Evolutionary conservation across 2,888 invertebrate genomes (phyloP).

Genomic region (Melitaea athalia): DNA sequence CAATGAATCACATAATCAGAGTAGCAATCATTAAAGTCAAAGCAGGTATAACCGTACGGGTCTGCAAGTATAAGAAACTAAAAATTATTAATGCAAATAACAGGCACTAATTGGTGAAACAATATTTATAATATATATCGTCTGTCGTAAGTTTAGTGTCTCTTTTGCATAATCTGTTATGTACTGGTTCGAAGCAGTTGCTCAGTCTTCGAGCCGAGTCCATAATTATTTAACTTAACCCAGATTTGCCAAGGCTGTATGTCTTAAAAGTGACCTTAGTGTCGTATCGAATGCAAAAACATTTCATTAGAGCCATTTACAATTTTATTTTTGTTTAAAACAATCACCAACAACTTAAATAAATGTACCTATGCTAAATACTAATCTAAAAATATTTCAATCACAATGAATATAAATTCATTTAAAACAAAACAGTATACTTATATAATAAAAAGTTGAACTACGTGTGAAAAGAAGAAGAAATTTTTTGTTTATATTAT

Average conservation of each 20-base stretch:
- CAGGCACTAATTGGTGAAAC: slow-evolving; percentile 1
- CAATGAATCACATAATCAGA: too few relatives aligned
- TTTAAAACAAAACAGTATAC: neutral
- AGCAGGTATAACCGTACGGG: too few relatives aligned
- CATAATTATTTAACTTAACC: slow-evolving; percentile 16
- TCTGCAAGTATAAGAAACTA: neutral
- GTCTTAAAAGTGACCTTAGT: slow-evolving; percentile 8
- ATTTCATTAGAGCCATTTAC: neutral
- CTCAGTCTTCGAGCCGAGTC: slow-evolving; percentile 1
- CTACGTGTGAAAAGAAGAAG: neutral
- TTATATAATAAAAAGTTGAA: neutral
- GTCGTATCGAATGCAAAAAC: neutral
- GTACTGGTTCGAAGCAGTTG: slow-evolving; percentile 7
- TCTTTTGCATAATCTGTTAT: slow-evolving; percentile 16
- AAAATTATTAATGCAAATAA: neutral
- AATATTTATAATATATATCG: slow-evolving; percentile 1
- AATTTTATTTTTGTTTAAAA: neutral
- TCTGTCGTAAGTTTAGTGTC: slow-evolving; percentile 6
- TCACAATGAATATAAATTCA: too few relatives aligned
- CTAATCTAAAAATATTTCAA: neutral
- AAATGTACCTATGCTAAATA: neutral
- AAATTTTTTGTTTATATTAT: neutral
- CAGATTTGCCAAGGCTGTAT: slow-evolving; percentile 16
- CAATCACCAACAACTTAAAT: neutral
- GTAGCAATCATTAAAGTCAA: too few relatives aligned